phyloP scores from a whole-genome alignment of 92 coral and sea anemone species.

The Parazoanthus swiftii region DNA sequence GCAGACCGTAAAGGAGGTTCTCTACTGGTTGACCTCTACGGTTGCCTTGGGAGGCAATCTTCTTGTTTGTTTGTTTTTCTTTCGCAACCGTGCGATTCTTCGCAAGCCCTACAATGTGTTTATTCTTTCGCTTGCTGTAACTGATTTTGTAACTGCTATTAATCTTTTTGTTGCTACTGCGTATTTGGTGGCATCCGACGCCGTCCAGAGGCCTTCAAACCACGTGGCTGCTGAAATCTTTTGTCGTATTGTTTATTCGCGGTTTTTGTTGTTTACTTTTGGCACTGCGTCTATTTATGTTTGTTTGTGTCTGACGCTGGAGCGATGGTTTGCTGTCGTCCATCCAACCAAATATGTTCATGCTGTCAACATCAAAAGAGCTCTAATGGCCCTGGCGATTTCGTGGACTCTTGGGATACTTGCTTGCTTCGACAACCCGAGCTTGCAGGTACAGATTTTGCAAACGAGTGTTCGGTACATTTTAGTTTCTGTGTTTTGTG shows the following conservation, averaged over 20 bases:
- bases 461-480: too few relatives aligned
- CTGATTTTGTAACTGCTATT: slow-evolving; percentile 74
- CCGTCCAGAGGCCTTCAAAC: slow-evolving; percentile 51
- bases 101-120: slow-evolving; percentile 76
- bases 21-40: slow-evolving; percentile 68
- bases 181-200: slow-evolving; percentile 52
- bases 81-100: slow-evolving; percentile 51
- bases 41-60: slow-evolving; percentile 67
- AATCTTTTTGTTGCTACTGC: slow-evolving; percentile 65
- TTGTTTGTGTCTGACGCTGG: slow-evolving; percentile 67
- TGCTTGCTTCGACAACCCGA: slow-evolving; percentile 53
- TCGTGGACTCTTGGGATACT: slow-evolving; percentile 61
- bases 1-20: slow-evolving; percentile 44
- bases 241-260: slow-evolving; percentile 66
- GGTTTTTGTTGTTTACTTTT: slow-evolving; percentile 56
- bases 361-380: slow-evolving; percentile 43
- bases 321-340: slow-evolving; percentile 84
- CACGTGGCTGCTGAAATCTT: slow-evolving; percentile 54
- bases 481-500: too few relatives aligned
- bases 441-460: slow-evolving; percentile 33
- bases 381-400: slow-evolving; percentile 45
- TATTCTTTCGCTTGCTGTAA: slow-evolving; percentile 70
- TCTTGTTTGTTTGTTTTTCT: slow-evolving; percentile 60
- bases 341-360: slow-evolving; percentile 59
- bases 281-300: slow-evolving; percentile 76